Evolutionary conservation across 1,140 invertebrate species (phyloP).

Genomic region (Proctacanthus coquilletti): DNA sequence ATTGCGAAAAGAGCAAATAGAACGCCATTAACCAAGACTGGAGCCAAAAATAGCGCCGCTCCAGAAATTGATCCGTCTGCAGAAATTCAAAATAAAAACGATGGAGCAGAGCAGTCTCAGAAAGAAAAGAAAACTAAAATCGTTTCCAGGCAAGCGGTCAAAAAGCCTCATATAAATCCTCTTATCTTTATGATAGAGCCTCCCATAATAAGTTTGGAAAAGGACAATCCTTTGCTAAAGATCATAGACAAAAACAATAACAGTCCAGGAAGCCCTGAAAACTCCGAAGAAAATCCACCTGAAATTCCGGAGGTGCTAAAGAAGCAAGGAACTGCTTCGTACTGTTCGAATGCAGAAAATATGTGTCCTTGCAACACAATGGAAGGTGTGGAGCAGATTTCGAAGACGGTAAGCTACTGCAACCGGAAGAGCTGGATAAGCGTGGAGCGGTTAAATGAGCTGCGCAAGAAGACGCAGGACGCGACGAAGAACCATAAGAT

Average conservation of each 20-base stretch:
- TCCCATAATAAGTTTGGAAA: too few species aligned
- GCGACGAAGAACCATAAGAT: conserved; percentile 34
- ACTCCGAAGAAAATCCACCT: background rate
- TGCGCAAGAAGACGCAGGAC: conserved; percentile 32
- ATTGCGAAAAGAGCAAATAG: too few species aligned
- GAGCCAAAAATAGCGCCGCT: too few species aligned
- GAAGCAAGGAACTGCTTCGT: conserved; percentile 1
- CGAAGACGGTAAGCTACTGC: background rate
- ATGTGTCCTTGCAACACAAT: conserved; percentile 2
- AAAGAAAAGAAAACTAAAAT: too few species aligned
- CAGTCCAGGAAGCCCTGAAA: background rate
- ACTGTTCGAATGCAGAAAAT: conserved; percentile 2
- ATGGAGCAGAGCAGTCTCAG: too few species aligned
- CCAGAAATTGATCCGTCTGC: too few species aligned
- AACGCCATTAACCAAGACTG: too few species aligned
- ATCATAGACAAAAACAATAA: background rate
- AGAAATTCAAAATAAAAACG: too few species aligned
- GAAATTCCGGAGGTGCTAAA: conserved; percentile 3
- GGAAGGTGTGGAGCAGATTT: background rate
- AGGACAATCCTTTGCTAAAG: too few species aligned
- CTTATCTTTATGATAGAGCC: too few species aligned
- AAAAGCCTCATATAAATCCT: too few species aligned
- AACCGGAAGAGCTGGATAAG: conserved; percentile 30
- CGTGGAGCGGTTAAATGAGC: conserved; percentile 31
- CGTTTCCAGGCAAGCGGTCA: too few species aligned